Percentiles rank a stretch among this genome's conserved stretches.
phyloP scores from a whole-genome alignment of 2,797 vertebrate genomes.

The Enteromius radiatus region DNA sequence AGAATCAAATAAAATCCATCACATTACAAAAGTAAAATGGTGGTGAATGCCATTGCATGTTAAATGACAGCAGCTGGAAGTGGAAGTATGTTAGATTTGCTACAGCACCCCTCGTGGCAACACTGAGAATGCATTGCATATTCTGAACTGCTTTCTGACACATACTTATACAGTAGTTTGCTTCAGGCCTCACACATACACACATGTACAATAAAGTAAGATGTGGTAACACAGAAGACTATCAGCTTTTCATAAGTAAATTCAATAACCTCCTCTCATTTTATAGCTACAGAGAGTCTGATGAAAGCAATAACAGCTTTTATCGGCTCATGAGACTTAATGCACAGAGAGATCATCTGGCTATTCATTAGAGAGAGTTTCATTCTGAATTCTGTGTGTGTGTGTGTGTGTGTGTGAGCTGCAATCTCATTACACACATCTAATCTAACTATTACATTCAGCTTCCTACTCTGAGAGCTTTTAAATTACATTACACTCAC shows the following conservation, averaged over 20 bases:
- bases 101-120: constrained; percentile 7
- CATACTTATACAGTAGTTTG: neutral
- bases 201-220: neutral
- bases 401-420: neutral
- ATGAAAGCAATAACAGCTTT: constrained; percentile 51
- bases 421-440: constrained; percentile 46
- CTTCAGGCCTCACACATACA: constrained; percentile 9
- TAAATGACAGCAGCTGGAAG: neutral
- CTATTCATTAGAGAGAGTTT: constrained; percentile 49
- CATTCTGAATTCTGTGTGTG: constrained; percentile 31
- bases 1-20: neutral
- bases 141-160: neutral
- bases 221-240: constrained; percentile 10
- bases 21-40: neutral
- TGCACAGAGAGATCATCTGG: constrained; percentile 38
- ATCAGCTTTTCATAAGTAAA: constrained; percentile 40
- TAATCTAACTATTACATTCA: constrained; percentile 40
- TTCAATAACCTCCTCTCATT: constrained; percentile 42
- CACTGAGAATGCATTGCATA: neutral
- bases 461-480: constrained; percentile 32
- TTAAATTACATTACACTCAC: constrained; percentile 48
- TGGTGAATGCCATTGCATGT: neutral
- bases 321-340: constrained; percentile 34
- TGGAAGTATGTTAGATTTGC: neutral
- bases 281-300: constrained; percentile 36